Evolutionary conservation across 2,888 invertebrate genomes (phyloP).

Genomic region (Lapara coniferarum): DNA sequence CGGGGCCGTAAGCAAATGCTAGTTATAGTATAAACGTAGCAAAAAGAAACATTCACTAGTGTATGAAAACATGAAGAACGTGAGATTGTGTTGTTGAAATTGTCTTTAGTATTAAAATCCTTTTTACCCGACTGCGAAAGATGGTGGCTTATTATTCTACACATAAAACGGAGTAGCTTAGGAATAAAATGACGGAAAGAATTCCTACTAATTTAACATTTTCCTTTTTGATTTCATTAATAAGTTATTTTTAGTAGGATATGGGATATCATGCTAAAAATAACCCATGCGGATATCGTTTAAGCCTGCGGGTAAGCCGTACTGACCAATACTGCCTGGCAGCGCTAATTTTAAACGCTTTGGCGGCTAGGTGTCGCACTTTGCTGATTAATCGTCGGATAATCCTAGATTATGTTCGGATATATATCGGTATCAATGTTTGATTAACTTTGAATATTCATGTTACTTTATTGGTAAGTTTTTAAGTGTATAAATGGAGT

Average conservation of each 20-base stretch:
- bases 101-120: too few relatives aligned
- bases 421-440: conserved; percentile 48
- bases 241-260: background rate
- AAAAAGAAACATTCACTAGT: too few relatives aligned
- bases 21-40: too few relatives aligned
- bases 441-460: conserved; percentile 44
- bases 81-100: too few relatives aligned
- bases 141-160: too few relatives aligned
- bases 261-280: too few relatives aligned
- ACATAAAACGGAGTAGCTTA: too few relatives aligned
- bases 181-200: too few relatives aligned
- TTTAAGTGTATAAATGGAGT: too few relatives aligned
- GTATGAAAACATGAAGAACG: too few relatives aligned
- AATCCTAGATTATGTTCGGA: conserved; percentile 58
- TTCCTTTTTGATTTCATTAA: background rate
- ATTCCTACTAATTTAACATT: background rate
- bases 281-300: background rate
- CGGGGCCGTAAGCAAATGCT: too few relatives aligned
- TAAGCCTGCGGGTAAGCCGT: background rate
- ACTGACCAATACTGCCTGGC: conserved; percentile 32
- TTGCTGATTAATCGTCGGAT: conserved; percentile 62
- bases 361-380: conserved; percentile 27
- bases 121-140: too few relatives aligned
- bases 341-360: conserved; percentile 52
- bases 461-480: conserved; percentile 8